Evolutionary conservation across 2,888 invertebrate genomes (phyloP).

Genomic region (Euplagia quadripunctaria): DNA sequence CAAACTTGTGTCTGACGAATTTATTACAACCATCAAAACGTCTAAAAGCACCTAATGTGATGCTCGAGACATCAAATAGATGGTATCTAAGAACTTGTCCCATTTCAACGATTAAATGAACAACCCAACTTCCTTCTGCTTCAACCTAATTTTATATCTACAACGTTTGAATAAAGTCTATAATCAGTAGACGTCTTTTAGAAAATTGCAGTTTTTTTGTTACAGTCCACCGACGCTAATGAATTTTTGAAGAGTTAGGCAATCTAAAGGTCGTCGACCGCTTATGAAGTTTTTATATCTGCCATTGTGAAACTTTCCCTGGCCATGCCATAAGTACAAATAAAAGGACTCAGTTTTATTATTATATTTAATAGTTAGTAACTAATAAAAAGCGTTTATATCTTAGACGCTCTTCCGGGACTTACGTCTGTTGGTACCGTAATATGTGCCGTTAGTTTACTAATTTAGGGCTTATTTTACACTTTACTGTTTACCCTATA

Average conservation of each 20-base stretch:
- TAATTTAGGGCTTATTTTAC: too few species aligned
- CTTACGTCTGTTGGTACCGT: too few species aligned
- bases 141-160: conserved; percentile 2
- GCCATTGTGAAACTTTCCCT: background rate
- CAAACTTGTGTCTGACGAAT: background rate
- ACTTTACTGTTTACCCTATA: too few species aligned
- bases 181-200: background rate
- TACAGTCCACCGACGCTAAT: conserved; percentile 16
- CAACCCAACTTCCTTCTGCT: background rate
- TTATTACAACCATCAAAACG: conserved; percentile 3
- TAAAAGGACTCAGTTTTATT: background rate
- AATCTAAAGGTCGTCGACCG: conserved; percentile 34
- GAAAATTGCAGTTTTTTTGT: conserved; percentile 19
- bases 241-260: conserved; percentile 26
- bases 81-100: conserved; percentile 19
- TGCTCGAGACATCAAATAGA: conserved; percentile 16
- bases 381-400: too few species aligned
- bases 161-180: conserved; percentile 12
- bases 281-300: conserved; percentile 31
- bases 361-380: background rate
- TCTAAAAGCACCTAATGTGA: conserved; percentile 2
- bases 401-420: too few species aligned
- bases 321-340: background rate
- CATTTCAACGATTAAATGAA: conserved; percentile 7
- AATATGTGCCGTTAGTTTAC: too few species aligned